Percentiles rank a stretch among this genome's conserved stretches.
phyloP scores from a whole-genome alignment of 2,113 vertebrate species.

The Gobiocypris rarus region DNA sequence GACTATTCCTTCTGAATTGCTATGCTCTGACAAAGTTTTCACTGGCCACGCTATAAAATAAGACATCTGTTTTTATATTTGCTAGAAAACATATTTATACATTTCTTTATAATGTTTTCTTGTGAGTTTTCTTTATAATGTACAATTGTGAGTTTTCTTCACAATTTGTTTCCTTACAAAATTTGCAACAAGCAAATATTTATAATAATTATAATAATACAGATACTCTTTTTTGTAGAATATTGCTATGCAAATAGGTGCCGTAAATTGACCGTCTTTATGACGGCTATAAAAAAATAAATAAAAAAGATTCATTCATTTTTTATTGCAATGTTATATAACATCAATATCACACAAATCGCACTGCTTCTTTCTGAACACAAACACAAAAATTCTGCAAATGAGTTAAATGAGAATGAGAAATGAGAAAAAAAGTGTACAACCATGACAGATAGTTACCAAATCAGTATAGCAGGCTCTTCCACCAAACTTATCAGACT shows the following conservation, averaged over 20 bases:
- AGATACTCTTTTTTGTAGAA: not conserved
- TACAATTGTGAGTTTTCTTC: not conserved
- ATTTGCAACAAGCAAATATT: too few species aligned
- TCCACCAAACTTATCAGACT: constrained; percentile 42
- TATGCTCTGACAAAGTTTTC: not conserved
- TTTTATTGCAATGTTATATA: not conserved
- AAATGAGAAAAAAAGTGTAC: not conserved
- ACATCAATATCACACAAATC: not conserved
- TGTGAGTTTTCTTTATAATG: too few species aligned
- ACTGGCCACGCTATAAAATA: not conserved
- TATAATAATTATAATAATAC: too few species aligned
- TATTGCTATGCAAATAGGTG: too few species aligned
- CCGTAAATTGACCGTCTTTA: too few species aligned
- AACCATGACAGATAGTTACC: not conserved
- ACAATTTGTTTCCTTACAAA: not conserved
- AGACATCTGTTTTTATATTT: not conserved
- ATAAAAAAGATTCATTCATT: too few species aligned
- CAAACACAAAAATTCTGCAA: not conserved
- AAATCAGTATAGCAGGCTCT: not conserved
- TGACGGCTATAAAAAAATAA: too few species aligned
- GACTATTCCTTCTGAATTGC: not conserved
- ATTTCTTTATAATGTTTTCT: too few species aligned
- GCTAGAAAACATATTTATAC: not conserved
- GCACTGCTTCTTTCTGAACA: not conserved
- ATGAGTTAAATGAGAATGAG: too few species aligned